These are phyloP conservation scores for Catharus ustulatus DNA, from an alignment of 2,797 vertebrate genomes.

Conservation along the genomic window DNA sequence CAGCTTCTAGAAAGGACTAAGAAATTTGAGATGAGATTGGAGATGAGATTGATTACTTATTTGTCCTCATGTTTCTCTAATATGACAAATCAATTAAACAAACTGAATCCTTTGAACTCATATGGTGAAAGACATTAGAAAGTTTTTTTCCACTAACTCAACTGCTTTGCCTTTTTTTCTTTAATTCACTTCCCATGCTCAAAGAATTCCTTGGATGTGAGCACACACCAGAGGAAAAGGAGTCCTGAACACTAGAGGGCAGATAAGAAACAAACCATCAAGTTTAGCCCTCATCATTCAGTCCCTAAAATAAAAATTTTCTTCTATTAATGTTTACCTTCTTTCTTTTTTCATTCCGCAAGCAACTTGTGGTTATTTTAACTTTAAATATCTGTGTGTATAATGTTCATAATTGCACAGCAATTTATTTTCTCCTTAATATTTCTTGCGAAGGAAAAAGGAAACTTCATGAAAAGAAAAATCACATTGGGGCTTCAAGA, in stretches of 20 bases:
- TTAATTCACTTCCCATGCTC: background rate
- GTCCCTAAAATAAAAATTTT: background rate
- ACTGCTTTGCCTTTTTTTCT: accelerated
- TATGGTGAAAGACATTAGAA: background rate
- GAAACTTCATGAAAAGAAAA: background rate
- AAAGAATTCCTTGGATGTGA: background rate
- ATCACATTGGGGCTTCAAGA: background rate
- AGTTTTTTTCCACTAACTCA: background rate
- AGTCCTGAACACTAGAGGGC: constrained; percentile 29
- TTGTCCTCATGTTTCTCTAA: background rate
- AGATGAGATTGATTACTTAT: background rate
- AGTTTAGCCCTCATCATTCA: background rate
- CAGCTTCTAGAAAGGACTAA: background rate
- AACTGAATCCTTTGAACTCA: background rate
- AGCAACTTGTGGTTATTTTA: background rate
- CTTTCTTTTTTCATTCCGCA: background rate
- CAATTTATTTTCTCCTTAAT: background rate
- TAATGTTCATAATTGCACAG: background rate
- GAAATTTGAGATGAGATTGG: background rate
- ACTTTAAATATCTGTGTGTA: background rate
- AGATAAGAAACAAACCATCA: constrained; percentile 33
- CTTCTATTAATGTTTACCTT: background rate
- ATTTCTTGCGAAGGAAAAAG: background rate
- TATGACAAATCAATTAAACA: background rate
- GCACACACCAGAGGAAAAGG: background rate